Evolutionary conservation across 1,140 invertebrate species (phyloP).

Genomic region (Zophobas morio): DNA sequence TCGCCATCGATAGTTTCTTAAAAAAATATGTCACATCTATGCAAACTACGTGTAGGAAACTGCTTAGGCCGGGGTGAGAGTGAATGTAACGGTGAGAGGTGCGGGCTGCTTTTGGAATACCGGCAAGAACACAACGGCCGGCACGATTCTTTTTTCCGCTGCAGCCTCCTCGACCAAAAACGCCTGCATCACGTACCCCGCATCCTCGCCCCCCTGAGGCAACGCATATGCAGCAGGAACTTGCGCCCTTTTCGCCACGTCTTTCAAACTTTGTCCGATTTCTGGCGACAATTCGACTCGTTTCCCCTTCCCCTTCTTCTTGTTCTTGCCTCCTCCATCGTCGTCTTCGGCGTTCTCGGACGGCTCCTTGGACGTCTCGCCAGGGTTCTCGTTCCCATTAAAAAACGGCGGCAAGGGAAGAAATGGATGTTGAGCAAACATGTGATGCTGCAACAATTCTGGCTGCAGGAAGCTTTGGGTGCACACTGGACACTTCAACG

Average conservation of each 20-base stretch:
- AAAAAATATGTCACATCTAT: slow-evolving; percentile 65
- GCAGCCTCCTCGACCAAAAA: slow-evolving; percentile 83
- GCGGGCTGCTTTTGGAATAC: slow-evolving; percentile 87
- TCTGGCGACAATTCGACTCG: slow-evolving; percentile 69
- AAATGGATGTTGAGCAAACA: slow-evolving; percentile 73
- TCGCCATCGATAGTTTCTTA: slow-evolving; percentile 65
- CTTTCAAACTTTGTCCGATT: slow-evolving; percentile 69
- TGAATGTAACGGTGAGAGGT: slow-evolving; percentile 90
- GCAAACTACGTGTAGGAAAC: slow-evolving; percentile 56
- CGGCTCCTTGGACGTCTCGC: slow-evolving; percentile 60
- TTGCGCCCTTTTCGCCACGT: slow-evolving; percentile 72
- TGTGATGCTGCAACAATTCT: slow-evolving; percentile 74
- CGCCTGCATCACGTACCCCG: slow-evolving; percentile 81
- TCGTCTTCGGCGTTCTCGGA: slow-evolving; percentile 56
- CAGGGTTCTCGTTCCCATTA: slow-evolving; percentile 61
- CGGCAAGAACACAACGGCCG: slow-evolving; percentile 92
- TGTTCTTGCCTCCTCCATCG: slow-evolving; percentile 63
- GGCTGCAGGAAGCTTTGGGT: slow-evolving; percentile 72
- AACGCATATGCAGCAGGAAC: slow-evolving; percentile 74
- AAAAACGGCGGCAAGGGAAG: slow-evolving; percentile 71
- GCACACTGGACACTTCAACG: slow-evolving; percentile 75
- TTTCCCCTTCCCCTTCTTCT: slow-evolving; percentile 64
- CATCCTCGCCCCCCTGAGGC: slow-evolving; percentile 66
- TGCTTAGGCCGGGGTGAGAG: slow-evolving; percentile 87
- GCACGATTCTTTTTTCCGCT: slow-evolving; percentile 75